A percentile compares a stretch with the other conserved stretches of the same genome.
phyloP scores from a whole-genome alignment of 2,113 vertebrate species.

The Raja brachyura region DNA sequence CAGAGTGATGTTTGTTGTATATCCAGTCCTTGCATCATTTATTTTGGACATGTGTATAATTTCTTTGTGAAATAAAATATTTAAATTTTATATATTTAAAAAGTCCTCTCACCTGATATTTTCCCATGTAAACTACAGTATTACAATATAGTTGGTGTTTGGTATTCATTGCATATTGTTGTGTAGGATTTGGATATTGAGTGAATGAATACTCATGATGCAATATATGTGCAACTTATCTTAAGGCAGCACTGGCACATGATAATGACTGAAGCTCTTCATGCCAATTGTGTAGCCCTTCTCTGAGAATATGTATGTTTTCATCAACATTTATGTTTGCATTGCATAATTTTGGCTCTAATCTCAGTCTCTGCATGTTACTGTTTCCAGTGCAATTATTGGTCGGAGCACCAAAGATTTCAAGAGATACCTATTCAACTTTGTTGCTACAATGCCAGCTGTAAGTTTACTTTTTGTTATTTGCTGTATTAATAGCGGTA shows the following conservation, averaged over 20 bases:
- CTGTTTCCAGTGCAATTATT: slow-evolving; percentile 95
- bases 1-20: no score
- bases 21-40: no score
- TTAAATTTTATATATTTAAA: no score
- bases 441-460: slow-evolving; percentile 91
- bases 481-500: slow-evolving; percentile 33
- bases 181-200: neutral
- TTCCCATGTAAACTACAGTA: no score
- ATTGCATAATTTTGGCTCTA: slow-evolving; percentile 42
- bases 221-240: slow-evolving; percentile 59
- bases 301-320: slow-evolving; percentile 36
- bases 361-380: slow-evolving; percentile 63
- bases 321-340: slow-evolving; percentile 38
- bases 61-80: no score
- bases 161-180: neutral
- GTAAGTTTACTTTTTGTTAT: slow-evolving; percentile 70
- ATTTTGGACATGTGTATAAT: no score
- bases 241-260: slow-evolving; percentile 43
- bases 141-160: neutral
- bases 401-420: slow-evolving; percentile 90
- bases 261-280: neutral
- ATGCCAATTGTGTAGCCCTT: neutral
- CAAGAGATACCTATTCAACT: slow-evolving; percentile 90
- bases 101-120: no score
- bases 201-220: neutral